Conservation (phyloP, 2,113 vertebrate genomes). For the Hippocampus mohnikei region DNA sequence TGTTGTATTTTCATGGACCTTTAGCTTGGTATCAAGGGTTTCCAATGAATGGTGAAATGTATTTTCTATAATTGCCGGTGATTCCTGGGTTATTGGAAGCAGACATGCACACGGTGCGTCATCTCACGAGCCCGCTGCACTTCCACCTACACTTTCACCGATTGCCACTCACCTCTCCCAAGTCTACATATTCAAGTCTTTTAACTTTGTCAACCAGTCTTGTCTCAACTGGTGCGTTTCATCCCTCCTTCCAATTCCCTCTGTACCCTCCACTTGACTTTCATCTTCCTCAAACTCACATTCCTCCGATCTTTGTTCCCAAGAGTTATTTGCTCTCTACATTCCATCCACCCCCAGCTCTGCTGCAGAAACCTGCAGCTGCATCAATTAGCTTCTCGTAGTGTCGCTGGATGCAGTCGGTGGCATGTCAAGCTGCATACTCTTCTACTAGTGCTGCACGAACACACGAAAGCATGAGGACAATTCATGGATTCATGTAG, state of each 20-base stretch:
- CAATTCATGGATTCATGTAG: background rate
- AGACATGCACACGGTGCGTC: background rate
- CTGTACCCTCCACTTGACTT: background rate
- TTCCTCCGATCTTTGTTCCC: background rate
- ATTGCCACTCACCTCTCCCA: constrained; percentile 28
- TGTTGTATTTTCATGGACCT: background rate
- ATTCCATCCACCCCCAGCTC: background rate
- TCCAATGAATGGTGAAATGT: background rate
- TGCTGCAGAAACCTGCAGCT: background rate
- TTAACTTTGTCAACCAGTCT: constrained; percentile 11
- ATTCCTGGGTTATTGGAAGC: background rate
- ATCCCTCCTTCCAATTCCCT: constrained; percentile 1
- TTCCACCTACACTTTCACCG: constrained; percentile 41
- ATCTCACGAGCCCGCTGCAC: constrained; percentile 10
- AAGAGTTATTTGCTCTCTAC: background rate
- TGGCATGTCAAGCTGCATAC: background rate
- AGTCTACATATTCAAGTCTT: constrained; percentile 19
- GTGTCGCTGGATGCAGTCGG: background rate
- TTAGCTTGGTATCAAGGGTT: background rate
- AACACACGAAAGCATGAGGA: background rate
- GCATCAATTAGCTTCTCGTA: background rate
- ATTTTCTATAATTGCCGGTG: background rate
- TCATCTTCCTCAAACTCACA: background rate
- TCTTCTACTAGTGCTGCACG: background rate
- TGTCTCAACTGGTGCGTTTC: background rate